Conservation (phyloP, 2,113 vertebrate species). For the Empidonax traillii region DNA sequence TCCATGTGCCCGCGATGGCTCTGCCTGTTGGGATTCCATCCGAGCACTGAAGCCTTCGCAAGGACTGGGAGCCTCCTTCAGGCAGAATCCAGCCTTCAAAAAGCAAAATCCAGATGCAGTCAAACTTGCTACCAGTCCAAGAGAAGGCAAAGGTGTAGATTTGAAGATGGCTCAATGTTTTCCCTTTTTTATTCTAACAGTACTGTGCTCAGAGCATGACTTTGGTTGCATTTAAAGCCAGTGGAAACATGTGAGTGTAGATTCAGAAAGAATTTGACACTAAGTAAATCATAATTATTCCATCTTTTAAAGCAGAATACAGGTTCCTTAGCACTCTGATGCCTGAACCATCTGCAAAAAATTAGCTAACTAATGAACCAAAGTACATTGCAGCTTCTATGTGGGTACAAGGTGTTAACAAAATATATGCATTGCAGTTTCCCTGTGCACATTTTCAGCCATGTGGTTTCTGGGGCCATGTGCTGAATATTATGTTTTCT, state of each 20-base stretch:
- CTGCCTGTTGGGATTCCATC: neutral
- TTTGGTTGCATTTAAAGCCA: neutral
- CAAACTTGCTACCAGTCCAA: slow-evolving; percentile 10
- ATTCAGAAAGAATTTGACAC: neutral
- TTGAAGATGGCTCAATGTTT: neutral
- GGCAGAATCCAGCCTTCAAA: slow-evolving; percentile 40
- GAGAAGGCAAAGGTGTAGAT: neutral
- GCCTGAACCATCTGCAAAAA: slow-evolving; percentile 40
- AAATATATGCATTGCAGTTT: neutral
- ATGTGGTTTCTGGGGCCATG: neutral
- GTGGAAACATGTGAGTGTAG: neutral
- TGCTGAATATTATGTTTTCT: neutral
- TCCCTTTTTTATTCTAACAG: neutral
- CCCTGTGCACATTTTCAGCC: neutral
- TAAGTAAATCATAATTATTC: slow-evolving; percentile 35
- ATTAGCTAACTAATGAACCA: slow-evolving; percentile 53
- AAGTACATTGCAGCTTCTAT: slow-evolving; percentile 21
- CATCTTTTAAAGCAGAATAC: neutral
- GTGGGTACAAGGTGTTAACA: slow-evolving; percentile 25
- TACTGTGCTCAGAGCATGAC: neutral
- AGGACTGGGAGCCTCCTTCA: slow-evolving; percentile 34
- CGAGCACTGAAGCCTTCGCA: neutral
- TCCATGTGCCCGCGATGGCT: neutral
- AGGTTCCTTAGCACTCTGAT: slow-evolving; percentile 44
- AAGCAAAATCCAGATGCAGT: slow-evolving; percentile 17